Conservation (phyloP, 2,888 invertebrate species). For the Campoplex nolae region DNA sequence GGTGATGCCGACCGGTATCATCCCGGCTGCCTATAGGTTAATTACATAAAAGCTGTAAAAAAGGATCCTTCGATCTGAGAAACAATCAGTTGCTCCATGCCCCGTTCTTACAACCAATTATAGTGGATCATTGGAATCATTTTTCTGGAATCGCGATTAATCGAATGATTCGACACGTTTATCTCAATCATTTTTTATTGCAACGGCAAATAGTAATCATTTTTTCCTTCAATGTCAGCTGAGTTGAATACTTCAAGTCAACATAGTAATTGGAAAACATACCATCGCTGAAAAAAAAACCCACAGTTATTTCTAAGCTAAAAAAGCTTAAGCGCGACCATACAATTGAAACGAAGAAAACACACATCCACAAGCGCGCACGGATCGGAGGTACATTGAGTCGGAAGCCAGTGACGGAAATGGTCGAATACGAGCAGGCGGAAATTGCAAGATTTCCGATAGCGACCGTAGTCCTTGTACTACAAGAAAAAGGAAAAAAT, state of each 20-base stretch:
- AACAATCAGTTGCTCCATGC: not conserved
- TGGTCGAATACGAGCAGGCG: conserved; percentile 72
- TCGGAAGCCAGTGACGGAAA: conserved; percentile 68
- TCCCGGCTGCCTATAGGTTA: too few species aligned
- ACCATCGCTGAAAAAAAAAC: conserved; percentile 12
- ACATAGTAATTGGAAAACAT: conserved; percentile 12
- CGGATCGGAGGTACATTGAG: not conserved
- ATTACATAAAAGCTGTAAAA: not conserved
- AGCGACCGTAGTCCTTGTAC: conserved; percentile 54
- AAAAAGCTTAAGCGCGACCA: conserved; percentile 16
- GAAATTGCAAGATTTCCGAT: conserved; percentile 77
- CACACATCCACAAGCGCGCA: not conserved
- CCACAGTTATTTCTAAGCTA: conserved; percentile 29
- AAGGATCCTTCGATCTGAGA: not conserved
- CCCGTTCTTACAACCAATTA: not conserved
- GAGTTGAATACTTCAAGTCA: not conserved
- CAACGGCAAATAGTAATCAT: not conserved
- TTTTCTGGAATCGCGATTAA: not conserved
- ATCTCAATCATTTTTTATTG: not conserved
- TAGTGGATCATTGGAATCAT: not conserved
- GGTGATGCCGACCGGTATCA: too few species aligned
- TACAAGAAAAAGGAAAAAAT: not conserved
- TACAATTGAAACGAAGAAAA: not conserved
- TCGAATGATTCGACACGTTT: not conserved
- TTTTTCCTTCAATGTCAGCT: not conserved